phyloP scores from a whole-genome alignment of 2,888 invertebrate genomes.

The Pharmacophagus antenor region DNA sequence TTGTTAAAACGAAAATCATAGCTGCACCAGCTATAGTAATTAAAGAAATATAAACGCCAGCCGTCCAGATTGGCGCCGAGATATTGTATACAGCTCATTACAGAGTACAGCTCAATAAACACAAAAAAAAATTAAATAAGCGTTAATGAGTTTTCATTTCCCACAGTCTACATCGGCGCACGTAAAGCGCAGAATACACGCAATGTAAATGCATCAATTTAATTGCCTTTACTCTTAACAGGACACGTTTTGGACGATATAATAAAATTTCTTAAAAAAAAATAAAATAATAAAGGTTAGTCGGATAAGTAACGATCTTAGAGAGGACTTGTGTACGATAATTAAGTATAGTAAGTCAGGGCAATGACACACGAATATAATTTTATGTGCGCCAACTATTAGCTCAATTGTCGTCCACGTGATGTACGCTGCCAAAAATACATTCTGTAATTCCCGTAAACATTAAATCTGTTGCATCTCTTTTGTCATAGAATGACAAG shows the following conservation, averaged over 20 bases:
- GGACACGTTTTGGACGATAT: not conserved
- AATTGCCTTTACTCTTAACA: constrained; percentile 4
- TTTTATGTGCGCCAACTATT: constrained; percentile 13
- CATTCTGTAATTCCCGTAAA: not conserved
- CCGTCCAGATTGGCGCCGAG: not conserved
- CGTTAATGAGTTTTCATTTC: constrained; percentile 29
- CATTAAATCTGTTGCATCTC: not conserved
- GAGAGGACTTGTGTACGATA: too few relatives aligned
- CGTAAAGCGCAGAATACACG: not conserved
- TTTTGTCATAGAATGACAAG: not conserved
- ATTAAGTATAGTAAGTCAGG: not conserved
- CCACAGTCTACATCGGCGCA: constrained; percentile 23
- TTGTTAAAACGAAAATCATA: too few relatives aligned
- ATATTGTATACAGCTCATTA: not conserved
- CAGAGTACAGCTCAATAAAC: constrained; percentile 3
- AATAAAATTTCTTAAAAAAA: too few relatives aligned
- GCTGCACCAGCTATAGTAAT: not conserved
- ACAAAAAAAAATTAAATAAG: constrained; percentile 3
- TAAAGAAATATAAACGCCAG: not conserved
- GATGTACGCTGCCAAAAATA: constrained; percentile 17
- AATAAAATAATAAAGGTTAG: too few relatives aligned
- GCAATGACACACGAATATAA: constrained; percentile 17
- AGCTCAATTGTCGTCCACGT: constrained; percentile 21
- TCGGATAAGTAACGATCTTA: too few relatives aligned
- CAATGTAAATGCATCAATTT: not conserved